A percentile compares a stretch with the other conserved stretches of the same genome.
phyloP scores from a whole-genome alignment of 2,797 vertebrate genomes.

The Chelmon rostratus region DNA sequence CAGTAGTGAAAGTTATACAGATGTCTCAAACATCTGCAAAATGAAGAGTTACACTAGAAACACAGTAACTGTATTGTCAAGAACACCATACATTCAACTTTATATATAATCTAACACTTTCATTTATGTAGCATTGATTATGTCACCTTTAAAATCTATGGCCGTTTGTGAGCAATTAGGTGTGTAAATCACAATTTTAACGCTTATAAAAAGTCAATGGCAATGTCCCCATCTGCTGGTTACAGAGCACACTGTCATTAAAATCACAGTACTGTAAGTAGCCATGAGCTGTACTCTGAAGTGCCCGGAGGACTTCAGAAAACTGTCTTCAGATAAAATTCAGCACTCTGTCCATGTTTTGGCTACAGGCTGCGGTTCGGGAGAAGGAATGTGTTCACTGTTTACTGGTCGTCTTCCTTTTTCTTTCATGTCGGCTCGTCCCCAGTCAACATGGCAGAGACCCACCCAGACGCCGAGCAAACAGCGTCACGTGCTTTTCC shows the following conservation, averaged over 20 bases:
- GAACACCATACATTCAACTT: too few species aligned
- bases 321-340: slow-evolving; percentile 29
- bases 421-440: slow-evolving; percentile 65
- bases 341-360: slow-evolving; percentile 62
- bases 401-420: slow-evolving; percentile 56
- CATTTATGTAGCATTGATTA: background rate
- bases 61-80: too few species aligned
- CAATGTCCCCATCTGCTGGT: slow-evolving; percentile 82
- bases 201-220: slow-evolving; percentile 4
- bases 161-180: background rate
- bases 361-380: slow-evolving; percentile 52
- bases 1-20: too few species aligned
- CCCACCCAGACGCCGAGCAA: slow-evolving; percentile 65
- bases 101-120: background rate
- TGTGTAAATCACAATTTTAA: slow-evolving; percentile 13
- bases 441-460: slow-evolving; percentile 30
- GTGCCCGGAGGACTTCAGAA: background rate
- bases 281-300: slow-evolving; percentile 32
- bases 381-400: slow-evolving; percentile 50
- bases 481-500: slow-evolving; percentile 60
- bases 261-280: background rate
- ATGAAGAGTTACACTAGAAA: background rate
- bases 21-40: too few species aligned
- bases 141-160: background rate
- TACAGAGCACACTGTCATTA: slow-evolving; percentile 29